Base-by-base conservation (phyloP, 2,888 invertebrate species). In the Aphodius sticticus region DNA sequence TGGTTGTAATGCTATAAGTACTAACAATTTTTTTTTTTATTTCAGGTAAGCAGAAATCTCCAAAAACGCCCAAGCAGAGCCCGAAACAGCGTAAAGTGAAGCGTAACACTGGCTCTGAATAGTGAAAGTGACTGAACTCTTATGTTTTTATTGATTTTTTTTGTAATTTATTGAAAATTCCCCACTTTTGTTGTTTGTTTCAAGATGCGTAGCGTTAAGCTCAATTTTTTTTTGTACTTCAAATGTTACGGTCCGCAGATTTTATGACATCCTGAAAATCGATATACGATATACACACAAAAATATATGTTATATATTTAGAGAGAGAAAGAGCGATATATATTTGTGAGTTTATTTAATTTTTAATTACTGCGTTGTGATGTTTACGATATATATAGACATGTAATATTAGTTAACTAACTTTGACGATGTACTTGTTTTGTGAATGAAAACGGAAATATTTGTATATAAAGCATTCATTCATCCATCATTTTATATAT, bases 51-150 rank as follows among this genome's bases (percentile, higher is more conserved):
- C 95, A 95, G 89, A 95, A 95, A 91, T 94, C 94, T 26, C 92
- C 93, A 69, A 91, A 86, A 82, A 93, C 94, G n/a, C 91, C 93
- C 53, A 91, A 86, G 82, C 90, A 91, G 79, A 95, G 95, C 83
- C 95, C 96, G 77, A 94, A 94, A 86, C 92, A 94, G 89, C 93
- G 96, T 87, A 96, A 95, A 90, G 92, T 93, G 71, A 95, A 95
- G 89, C 92, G 94, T 88, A 91, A 94, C 77, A 94, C 92, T 76
- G 95, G 95, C 83, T 93, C 93, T 16, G 88, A 88, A 84, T 88
- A 87, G 84, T 84, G 81, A 77, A 70, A 78, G 76, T 74, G 71
- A 79, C 77, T 79, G 78, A 35, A 35, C 15, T 74, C 37, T 36
- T 7, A 74, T 36, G 37, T 35, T 74, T 74, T 74, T 74, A 26